phyloP scores from a whole-genome alignment of 2,888 invertebrate species.

The Octonoba sinensis region DNA sequence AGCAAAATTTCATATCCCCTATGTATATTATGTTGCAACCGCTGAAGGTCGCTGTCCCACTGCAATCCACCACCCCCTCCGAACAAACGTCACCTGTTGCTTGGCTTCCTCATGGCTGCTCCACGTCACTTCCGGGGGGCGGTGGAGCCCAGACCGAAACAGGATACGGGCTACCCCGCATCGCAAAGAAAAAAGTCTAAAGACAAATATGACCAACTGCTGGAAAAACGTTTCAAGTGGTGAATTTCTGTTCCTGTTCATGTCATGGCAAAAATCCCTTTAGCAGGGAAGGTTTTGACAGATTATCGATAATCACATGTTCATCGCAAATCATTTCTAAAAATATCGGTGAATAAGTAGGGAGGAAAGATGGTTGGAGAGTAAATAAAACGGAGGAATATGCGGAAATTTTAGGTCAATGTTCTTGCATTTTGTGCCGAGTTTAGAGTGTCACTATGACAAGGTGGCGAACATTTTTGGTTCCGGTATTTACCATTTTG shows the following conservation, averaged over 20 bases:
- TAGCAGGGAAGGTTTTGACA: background rate
- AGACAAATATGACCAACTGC: background rate
- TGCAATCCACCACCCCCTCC: conserved; percentile 34
- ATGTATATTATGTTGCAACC: background rate
- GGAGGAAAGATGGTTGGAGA: too few species aligned
- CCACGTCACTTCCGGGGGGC: conserved; percentile 48
- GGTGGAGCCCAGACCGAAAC: conserved; percentile 32
- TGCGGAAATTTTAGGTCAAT: conserved; percentile 53
- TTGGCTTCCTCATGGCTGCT: conserved; percentile 6
- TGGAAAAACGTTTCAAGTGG: background rate
- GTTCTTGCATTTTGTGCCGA: conserved; percentile 38
- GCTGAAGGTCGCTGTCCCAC: conserved; percentile 59
- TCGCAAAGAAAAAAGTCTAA: background rate
- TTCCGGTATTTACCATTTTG: too few species aligned
- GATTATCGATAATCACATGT: conserved; percentile 2
- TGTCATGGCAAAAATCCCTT: too few species aligned
- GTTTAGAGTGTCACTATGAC: conserved; percentile 58
- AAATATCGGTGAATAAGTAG: background rate
- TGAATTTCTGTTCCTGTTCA: too few species aligned
- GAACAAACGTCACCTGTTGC: conserved; percentile 31
- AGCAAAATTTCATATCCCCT: too few species aligned
- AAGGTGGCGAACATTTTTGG: conserved; percentile 21
- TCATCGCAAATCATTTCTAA: background rate
- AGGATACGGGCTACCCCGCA: conserved; percentile 28
- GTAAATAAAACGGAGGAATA: background rate